These are phyloP conservation scores for Catocala fraxini DNA, from an alignment of 2,888 invertebrate genomes.

Conservation along the genomic window DNA sequence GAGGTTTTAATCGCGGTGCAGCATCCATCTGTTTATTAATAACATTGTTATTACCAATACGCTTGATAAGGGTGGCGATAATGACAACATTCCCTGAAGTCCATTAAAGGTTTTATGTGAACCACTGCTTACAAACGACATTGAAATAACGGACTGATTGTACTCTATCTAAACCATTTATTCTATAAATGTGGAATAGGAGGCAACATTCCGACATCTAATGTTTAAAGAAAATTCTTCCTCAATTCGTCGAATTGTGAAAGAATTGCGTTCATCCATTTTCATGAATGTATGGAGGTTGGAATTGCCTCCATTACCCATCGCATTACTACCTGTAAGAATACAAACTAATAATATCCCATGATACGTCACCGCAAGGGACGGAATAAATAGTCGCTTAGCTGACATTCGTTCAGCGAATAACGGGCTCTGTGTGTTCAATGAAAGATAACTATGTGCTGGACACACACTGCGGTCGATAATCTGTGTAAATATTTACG, in stretches of 20 bases:
- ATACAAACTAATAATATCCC: conserved; percentile 19
- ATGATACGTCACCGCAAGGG: conserved; percentile 15
- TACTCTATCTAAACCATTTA: conserved; percentile 6
- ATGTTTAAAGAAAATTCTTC: conserved; percentile 6
- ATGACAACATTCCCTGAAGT: conserved; percentile 3
- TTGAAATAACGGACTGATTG: conserved; percentile 10
- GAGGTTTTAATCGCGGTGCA: conserved; percentile 10
- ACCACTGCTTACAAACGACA: conserved; percentile 7
- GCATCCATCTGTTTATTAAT: conserved; percentile 4
- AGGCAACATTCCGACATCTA: conserved; percentile 1
- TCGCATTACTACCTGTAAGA: conserved; percentile 16
- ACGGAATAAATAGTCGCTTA: conserved; percentile 20
- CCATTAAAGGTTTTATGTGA: conserved; percentile 1
- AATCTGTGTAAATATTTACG: conserved; percentile 39
- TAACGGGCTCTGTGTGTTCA: conserved; percentile 10
- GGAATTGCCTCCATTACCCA: conserved; percentile 12
- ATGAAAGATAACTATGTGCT: conserved; percentile 13
- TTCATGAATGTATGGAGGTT: not conserved
- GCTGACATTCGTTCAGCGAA: conserved; percentile 6
- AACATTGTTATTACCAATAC: conserved; percentile 9
- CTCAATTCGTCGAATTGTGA: too few species aligned
- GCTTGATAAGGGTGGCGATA: conserved; percentile 10
- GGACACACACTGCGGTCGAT: conserved; percentile 12
- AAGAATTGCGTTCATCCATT: conserved; percentile 17
- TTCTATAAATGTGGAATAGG: not conserved